phyloP scores from a whole-genome alignment of 2,888 invertebrate species.

The Pachydiplax longipennis region DNA sequence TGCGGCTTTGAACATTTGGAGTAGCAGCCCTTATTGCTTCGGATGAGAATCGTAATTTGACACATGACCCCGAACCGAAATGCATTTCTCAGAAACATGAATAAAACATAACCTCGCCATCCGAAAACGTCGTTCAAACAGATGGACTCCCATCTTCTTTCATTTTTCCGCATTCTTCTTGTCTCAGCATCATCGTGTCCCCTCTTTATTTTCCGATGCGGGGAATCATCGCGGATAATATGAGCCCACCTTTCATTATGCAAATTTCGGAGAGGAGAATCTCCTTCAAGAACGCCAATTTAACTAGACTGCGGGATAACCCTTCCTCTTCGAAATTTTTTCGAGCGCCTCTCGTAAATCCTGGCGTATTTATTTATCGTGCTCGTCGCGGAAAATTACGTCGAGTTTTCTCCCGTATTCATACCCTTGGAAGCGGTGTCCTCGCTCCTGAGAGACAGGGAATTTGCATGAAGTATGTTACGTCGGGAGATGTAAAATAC shows the following conservation, averaged over 20 bases:
- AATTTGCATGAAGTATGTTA: neutral
- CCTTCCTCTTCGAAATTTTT: neutral
- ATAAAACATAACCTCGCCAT: neutral
- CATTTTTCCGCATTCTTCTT: neutral
- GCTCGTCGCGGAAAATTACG: neutral
- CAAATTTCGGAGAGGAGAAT: neutral
- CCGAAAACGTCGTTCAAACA: neutral
- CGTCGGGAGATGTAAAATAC: neutral
- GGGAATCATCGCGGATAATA: neutral
- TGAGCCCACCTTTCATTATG: neutral
- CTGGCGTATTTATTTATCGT: neutral
- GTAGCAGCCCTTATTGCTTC: neutral
- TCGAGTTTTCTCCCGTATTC: neutral
- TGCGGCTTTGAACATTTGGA: neutral
- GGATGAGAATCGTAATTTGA: neutral
- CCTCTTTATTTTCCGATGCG: neutral
- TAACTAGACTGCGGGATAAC: neutral
- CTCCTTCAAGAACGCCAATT: neutral
- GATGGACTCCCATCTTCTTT: neutral
- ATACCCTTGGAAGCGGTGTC: neutral
- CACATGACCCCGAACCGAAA: neutral
- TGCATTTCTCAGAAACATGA: neutral
- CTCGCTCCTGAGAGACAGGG: neutral
- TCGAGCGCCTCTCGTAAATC: neutral
- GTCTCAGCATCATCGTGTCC: neutral